Base-by-base conservation (phyloP, 2,113 vertebrate species). In the Cavia aperea region DNA sequence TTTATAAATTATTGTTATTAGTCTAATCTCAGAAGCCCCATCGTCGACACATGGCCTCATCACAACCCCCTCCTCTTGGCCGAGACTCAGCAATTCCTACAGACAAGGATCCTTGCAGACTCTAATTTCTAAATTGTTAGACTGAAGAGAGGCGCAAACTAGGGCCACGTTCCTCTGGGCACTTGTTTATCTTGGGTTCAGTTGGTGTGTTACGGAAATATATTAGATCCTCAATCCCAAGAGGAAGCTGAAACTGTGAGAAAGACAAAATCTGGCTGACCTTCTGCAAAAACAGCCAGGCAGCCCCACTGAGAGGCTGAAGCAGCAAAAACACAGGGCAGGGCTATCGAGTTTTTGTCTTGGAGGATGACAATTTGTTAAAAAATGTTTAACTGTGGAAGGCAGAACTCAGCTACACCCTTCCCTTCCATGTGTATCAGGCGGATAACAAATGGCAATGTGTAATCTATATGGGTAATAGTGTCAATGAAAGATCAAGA, bases 401-500 rank as follows among this genome's bases (percentile, higher is more conserved):
- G 92, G 95, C 97, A 91, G 85, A 96, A 93, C 96, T 96, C 95
- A 94, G 92, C 92, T 93, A 56, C 95, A 92, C 94, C 96, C 95
- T 96, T 94, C 88, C 66, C 75, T 95, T 97, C 97, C 90, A 93
- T 96, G 97, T 97, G 97, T 60, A 78, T 95, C 86, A 95, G 95
- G 94, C 88, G 93, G 60, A 93, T 97, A 97, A 98, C 96, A 97
- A 98, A 98, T 96, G 96, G 96, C 92, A 95, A 94, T 43, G 65
- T 95, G 96, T 94, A 97, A 98, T 96, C 97, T 96, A 96, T 95
- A 94, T 88, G 95, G 96, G 97, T 97, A 97, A 97, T 97, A 94
- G 97, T 98, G 98, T 98, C 98, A 98, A 97, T 97, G 96, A 97
- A 97, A 97, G 97, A 98, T 98, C 97, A 97, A 97, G 97, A 97